These are phyloP conservation scores for Laticauda laticaudata DNA, from an alignment of 2,113 vertebrate species.

Conservation along the genomic window DNA sequence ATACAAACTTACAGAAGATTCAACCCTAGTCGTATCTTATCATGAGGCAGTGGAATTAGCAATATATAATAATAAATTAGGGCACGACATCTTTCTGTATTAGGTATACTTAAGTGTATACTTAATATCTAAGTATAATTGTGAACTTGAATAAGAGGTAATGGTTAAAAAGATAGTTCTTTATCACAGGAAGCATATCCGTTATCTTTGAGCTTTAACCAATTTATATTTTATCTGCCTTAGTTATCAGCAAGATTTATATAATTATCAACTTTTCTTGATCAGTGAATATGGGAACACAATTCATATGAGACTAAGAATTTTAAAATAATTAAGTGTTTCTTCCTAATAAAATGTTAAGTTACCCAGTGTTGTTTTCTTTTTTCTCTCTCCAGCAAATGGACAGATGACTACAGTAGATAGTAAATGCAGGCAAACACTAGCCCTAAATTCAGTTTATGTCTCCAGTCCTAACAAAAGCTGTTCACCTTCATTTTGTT, in stretches of 20 bases:
- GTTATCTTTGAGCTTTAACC: background rate
- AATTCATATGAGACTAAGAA: constrained; percentile 37
- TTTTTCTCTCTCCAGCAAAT: background rate
- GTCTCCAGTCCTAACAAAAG: constrained; percentile 28
- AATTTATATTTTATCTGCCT: background rate
- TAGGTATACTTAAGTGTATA: background rate
- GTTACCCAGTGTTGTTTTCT: background rate
- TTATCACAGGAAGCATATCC: background rate
- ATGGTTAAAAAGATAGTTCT: background rate
- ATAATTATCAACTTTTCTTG: constrained; percentile 24
- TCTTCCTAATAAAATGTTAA: constrained; percentile 12
- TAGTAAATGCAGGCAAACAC: background rate
- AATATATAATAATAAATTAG: background rate
- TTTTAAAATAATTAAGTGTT: constrained; percentile 18
- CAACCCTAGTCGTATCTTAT: background rate
- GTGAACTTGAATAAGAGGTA: background rate
- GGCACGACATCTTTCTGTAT: background rate
- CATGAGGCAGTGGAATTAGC: background rate
- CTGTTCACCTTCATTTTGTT: constrained; percentile 95
- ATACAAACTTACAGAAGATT: background rate
- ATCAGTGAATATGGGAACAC: constrained; percentile 24
- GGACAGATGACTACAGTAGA: background rate
- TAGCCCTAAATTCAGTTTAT: constrained; percentile 2
- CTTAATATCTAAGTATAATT: background rate
- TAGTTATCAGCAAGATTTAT: background rate